phyloP scores from a whole-genome alignment of 2,797 vertebrate genomes.

The Rhabdomys pumilio region DNA sequence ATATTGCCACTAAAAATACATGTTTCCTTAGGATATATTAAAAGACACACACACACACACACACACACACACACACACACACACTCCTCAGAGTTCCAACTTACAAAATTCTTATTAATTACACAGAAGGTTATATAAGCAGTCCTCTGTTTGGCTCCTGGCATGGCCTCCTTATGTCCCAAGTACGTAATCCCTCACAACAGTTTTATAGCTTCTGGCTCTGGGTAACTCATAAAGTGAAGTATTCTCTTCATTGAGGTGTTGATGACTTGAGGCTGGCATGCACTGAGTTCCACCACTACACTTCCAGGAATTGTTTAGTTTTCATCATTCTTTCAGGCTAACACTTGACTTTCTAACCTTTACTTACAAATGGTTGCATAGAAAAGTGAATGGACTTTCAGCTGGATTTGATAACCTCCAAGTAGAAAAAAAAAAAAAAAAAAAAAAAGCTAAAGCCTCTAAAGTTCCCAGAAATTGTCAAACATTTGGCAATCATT shows the following conservation, averaged over 20 bases:
- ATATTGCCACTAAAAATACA: conserved; percentile 35
- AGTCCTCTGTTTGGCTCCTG: conserved; percentile 67
- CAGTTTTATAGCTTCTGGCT: conserved; percentile 69
- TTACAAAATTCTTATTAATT: conserved; percentile 60
- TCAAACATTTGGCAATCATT: conserved; percentile 55
- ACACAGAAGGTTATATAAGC: conserved; percentile 47
- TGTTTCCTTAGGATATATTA: conserved; percentile 46
- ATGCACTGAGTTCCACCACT: conserved; percentile 22
- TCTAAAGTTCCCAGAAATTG: not conserved
- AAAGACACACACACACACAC: not conserved
- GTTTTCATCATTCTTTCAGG: conserved; percentile 58
- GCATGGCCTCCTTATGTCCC: not conserved
- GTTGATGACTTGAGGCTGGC: conserved; percentile 65
- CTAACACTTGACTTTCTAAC: not conserved
- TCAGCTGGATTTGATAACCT: not conserved
- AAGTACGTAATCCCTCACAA: conserved; percentile 64
- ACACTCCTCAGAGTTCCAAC: not conserved
- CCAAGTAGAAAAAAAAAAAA: conserved; percentile 31
- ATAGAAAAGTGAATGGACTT: conserved; percentile 38
- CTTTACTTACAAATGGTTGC: conserved; percentile 3
- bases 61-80: not conserved
- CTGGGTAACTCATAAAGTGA: conserved; percentile 65
- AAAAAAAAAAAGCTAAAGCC: not conserved
- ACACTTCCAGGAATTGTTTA: conserved; percentile 13
- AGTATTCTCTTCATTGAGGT: not conserved